Base-by-base conservation (phyloP, 2,888 invertebrate genomes). In the Corbicula japonica region DNA sequence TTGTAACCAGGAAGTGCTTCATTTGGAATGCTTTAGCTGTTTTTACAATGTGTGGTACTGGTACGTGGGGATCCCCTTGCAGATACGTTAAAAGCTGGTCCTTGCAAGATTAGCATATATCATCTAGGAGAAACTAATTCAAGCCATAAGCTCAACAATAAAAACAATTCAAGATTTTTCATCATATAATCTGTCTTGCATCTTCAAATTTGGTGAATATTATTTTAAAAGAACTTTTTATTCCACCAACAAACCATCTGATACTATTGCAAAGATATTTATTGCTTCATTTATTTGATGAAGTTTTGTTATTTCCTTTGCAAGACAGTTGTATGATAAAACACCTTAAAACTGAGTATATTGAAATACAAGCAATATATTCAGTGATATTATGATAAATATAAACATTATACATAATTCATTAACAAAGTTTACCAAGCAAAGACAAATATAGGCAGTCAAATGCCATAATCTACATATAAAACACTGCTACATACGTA, bases 101-200 rank as follows among this genome's bases (percentile, higher is more conserved):
- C 71, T 71, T 80, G 74, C 79, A 76, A 62, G 68, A 80, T 80
- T 80, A 80, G 80, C 80, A 65, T 62, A 63, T 46, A 48, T 66
- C 68, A 52, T 80, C 80, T 80, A 80, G 76, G 76, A 83, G 83
- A 83, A 78, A 78, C 71, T 75, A 81, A 73, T 52, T 68, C 62
- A 82, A 82, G 82, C 82, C 82, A 71, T 61, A 79, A 79, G 79
- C 79, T 74, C 54, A 79, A 74, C 66, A 74, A 74, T 65, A 65
- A 74, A 74, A 70, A 60, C 50, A 32, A 60, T 60, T n/a, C 23
- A 48, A 70, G 58, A 44, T 69, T 21, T 34, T 32, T 35, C 46
- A 50, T n/a, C 21, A 32, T 50, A 35, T 23, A 58, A n/a, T n/a
- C n/a, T n/a, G n/a, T n/a, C n/a, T n/a, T n/a, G n/a, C n/a, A n/a